A percentile compares a stretch with the other conserved stretches of the same genome.
Conservation (phyloP, 2,113 vertebrate species). For the Amphiprion ocellaris region DNA sequence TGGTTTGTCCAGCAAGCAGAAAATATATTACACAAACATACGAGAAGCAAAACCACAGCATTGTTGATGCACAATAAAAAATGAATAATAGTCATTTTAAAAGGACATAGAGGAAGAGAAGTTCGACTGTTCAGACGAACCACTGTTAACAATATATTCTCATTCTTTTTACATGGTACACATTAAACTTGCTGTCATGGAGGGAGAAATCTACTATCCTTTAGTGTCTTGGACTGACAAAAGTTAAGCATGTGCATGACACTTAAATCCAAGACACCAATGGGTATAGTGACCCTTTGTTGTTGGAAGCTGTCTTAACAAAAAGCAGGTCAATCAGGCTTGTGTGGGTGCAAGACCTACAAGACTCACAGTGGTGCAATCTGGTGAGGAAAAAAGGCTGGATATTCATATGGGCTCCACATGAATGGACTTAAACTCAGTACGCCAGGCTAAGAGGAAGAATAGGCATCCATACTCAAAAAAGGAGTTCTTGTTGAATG, state of each 20-base stretch:
- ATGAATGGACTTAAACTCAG: conserved; percentile 21
- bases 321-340: conserved; percentile 48
- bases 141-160: not conserved
- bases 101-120: not conserved
- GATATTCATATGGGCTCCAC: not conserved
- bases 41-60: conserved; percentile 60
- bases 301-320: conserved; percentile 37
- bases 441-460: conserved; percentile 10
- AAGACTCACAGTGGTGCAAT: conserved; percentile 33
- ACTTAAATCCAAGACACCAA: conserved; percentile 1
- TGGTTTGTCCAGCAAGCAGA: conserved; percentile 72
- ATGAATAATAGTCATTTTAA: not conserved
- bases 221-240: not conserved
- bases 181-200: not conserved
- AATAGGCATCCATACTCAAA: conserved; percentile 14
- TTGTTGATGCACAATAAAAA: conserved; percentile 45
- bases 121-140: not conserved
- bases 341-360: conserved; percentile 47
- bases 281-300: conserved; percentile 34
- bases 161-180: not conserved
- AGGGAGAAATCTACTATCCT: not conserved
- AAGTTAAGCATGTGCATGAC: conserved; percentile 2
- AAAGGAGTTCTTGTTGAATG: not conserved
- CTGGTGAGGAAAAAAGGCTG: conserved; percentile 16
- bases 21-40: conserved; percentile 71